phyloP scores from a whole-genome alignment of 2,113 vertebrate species.

The Brachionichthys hirsutus region DNA sequence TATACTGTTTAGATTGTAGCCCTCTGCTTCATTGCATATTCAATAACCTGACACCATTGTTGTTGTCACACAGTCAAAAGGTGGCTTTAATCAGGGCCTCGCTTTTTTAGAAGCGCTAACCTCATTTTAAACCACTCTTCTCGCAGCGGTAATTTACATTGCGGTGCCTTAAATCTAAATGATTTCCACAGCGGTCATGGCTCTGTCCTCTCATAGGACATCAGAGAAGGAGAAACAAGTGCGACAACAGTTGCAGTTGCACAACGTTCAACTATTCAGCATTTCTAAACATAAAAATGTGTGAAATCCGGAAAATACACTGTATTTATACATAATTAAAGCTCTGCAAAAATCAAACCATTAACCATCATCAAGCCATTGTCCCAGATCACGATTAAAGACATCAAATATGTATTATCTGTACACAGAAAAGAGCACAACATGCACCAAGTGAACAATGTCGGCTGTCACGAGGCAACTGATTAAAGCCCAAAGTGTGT shows the following conservation, averaged over 20 bases:
- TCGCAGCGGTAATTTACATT: too few relatives aligned
- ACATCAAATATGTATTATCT: not conserved
- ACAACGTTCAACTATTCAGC: not conserved
- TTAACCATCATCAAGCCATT: not conserved
- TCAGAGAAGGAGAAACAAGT: not conserved
- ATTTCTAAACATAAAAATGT: not conserved
- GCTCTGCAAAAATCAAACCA: not conserved
- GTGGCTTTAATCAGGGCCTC: not conserved
- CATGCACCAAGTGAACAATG: not conserved
- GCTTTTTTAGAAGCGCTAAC: too few relatives aligned
- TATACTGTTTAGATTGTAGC: not conserved
- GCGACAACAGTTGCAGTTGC: not conserved
- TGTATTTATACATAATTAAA: not conserved
- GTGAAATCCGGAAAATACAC: not conserved
- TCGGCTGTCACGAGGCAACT: not conserved
- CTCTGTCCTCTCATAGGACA: too few relatives aligned
- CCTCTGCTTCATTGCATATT: not conserved
- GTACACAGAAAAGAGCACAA: not conserved
- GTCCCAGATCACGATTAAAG: not conserved
- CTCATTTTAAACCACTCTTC: too few relatives aligned
- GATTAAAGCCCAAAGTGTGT: constrained; percentile 12
- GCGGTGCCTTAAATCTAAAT: too few relatives aligned
- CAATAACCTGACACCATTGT: not conserved
- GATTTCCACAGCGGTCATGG: too few relatives aligned
- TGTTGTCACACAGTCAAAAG: not conserved